Base-by-base conservation (phyloP, 2,797 vertebrate species). In the Premnoplex brunnescens region DNA sequence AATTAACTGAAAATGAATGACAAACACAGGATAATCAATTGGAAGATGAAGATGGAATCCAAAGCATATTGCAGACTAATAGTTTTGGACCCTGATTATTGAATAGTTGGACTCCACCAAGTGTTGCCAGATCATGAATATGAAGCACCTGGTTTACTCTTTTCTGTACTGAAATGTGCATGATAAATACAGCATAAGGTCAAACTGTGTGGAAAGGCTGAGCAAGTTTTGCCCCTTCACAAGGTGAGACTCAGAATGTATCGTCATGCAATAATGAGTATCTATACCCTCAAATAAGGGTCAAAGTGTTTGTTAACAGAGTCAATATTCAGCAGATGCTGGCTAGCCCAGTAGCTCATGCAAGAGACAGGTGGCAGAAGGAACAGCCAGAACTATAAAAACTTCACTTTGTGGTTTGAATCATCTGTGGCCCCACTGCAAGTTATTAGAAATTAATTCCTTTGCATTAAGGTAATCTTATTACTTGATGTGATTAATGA, bases 1-100 rank as follows among this genome's bases (percentile, higher is more conserved):
- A 75, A 93, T 92, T 92, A 92, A 85, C 37, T 60, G 44, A 89
- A 91, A 93, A 92, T 60, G 7, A 91, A 83, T 72, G 34, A 63
- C 20, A 89, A 68, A 73, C 64, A 82, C 23, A 72, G 34, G 36
- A 83, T 85, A 91, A 79, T 73, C 41, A 82, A 80, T 74, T 85
- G 83, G 59, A 89, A 94, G 55, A 88, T 32, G 26, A 80, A 76
- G 28, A 72, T 34, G 12, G 80, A 93, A 88, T 51, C 12, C 27
- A 43, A 85, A 81, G 12, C 75, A 69, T 39, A 76, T 51, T 79
- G 46, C 21, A 48, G 23, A 60, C 51, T 72, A 82, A 89, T 54
- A 91, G 39, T 18, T 92, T 69, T 56, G 88, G 52, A 60, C 17
- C 5, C 37, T 64, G 54, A 39, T 54, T 71, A 80, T n/a, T 51